These are phyloP conservation scores for Myodes glareolus DNA, from an alignment of 2,113 vertebrate genomes.

Conservation along the genomic window DNA sequence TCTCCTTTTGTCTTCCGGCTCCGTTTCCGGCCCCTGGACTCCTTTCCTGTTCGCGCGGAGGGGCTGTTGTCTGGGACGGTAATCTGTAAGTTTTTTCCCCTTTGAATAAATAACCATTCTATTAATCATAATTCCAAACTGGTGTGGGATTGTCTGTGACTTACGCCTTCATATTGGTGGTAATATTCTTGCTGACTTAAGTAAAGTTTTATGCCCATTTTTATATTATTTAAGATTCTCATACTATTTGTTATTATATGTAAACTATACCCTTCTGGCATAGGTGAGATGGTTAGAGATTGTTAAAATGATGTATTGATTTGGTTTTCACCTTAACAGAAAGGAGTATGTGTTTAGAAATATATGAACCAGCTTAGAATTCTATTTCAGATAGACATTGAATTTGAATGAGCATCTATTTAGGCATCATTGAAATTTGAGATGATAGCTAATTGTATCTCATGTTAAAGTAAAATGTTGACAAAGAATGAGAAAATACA, in stretches of 20 bases:
- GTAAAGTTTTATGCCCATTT: background rate
- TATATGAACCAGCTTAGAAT: background rate
- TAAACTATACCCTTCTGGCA: background rate
- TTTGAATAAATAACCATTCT: too few relatives aligned
- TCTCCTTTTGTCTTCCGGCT: too few relatives aligned
- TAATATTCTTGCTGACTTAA: background rate
- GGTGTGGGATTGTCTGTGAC: too few relatives aligned
- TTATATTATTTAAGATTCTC: background rate
- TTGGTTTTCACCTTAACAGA: background rate
- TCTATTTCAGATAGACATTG: constrained; percentile 4
- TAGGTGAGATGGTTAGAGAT: background rate
- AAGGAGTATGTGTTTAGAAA: background rate
- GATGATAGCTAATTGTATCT: background rate
- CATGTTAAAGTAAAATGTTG: background rate
- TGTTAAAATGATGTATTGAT: background rate
- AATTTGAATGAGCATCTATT: background rate
- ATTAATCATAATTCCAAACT: too few relatives aligned
- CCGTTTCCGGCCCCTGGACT: too few relatives aligned
- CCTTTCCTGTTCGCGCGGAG: too few relatives aligned
- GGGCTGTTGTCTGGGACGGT: too few relatives aligned
- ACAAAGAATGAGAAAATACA: background rate
- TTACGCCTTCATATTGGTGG: background rate
- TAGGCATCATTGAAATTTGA: background rate
- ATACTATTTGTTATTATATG: background rate
- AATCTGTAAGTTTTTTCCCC: too few relatives aligned